Evolutionary conservation across 2,797 vertebrate genomes (phyloP), one percentile per base, ranked within the genome.

Genomic region (Cephalopachus bancanus): DNA sequence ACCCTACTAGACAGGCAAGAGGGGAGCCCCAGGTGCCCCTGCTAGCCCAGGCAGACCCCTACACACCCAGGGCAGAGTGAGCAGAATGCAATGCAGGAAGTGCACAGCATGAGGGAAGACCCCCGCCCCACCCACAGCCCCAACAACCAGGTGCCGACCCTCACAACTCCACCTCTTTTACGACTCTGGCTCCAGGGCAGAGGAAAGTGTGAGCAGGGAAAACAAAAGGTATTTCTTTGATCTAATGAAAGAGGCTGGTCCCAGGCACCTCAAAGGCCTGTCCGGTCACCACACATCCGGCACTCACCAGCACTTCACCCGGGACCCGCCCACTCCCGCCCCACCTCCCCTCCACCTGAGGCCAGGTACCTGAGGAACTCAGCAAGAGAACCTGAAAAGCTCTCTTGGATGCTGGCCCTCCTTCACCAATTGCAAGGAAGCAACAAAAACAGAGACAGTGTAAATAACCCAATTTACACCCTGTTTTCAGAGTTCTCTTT

Each of bases 191-290:
- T 96, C 88, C 93, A 69, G 97, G 97, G 92, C 92, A 85, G 60
- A 71, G 59, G 78, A 93, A 94, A 90, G 95, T 96, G 97, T 94
- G 90, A 93, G 79, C 4, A 53, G 60, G 22, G 49, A 78, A 83
- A 81, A 97, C 97, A 98, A 97, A 98, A 98, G 97, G 96, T 95
- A 95, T 94, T 95, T 83, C 97, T 98, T 98, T 98, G 98, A 98
- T 98, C 96, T 89, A 89, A 95, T 37, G 85, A 91, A 97, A 96
- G 90, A 91, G 96, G 94, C 37, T 78, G 96, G 71, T 79, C 93
- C 51, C 65, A 28, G 71, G 93, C 83, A 96, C 92, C 97, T 97
- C 95, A 98, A 97, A 97, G 97, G 89, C 93, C 88, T 10, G 81
- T 83, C 24, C 0, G 44, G 89, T 89, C 60, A 60, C 64, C 96